phyloP scores from a whole-genome alignment of 2,888 invertebrate genomes.

The Pterobdella sp. region DNA sequence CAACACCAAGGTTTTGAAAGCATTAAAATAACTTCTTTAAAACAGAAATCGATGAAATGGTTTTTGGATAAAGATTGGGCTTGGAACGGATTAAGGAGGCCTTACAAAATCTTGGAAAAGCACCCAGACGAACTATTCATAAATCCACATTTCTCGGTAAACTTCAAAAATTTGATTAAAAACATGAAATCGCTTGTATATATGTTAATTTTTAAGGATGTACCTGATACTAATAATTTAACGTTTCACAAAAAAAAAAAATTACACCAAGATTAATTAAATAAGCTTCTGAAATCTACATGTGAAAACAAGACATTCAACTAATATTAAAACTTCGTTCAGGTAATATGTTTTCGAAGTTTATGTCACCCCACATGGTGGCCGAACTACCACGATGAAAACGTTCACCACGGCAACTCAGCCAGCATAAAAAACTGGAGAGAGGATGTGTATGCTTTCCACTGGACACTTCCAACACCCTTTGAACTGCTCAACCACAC shows the following conservation, averaged over 20 bases:
- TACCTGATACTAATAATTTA: too few relatives aligned
- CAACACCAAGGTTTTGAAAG: background rate
- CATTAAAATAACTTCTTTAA: background rate
- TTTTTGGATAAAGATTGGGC: slow-evolving; percentile 40
- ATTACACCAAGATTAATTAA: too few relatives aligned
- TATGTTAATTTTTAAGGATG: too few relatives aligned
- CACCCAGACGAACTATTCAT: slow-evolving; percentile 43
- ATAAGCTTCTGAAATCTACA: background rate
- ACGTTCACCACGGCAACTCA: slow-evolving; percentile 39
- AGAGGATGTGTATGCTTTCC: slow-evolving; percentile 44
- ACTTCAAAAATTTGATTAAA: too few relatives aligned
- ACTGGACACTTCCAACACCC: slow-evolving; percentile 47
- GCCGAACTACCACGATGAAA: slow-evolving; percentile 42
- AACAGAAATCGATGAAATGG: slow-evolving; percentile 40
- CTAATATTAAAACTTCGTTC: slow-evolving; percentile 31
- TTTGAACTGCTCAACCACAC: slow-evolving; percentile 40
- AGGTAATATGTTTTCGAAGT: slow-evolving; percentile 45
- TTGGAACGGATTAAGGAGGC: slow-evolving; percentile 40
- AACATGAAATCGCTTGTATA: too few relatives aligned
- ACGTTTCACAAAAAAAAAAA: too few relatives aligned
- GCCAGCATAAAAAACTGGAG: slow-evolving; percentile 43
- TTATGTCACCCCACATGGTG: slow-evolving; percentile 47
- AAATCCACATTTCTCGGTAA: slow-evolving; percentile 43
- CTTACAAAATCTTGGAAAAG: slow-evolving; percentile 42
- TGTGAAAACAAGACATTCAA: background rate